Evolutionary conservation across 2,888 invertebrate species (phyloP).

Genomic region (Dryobota labecula): DNA sequence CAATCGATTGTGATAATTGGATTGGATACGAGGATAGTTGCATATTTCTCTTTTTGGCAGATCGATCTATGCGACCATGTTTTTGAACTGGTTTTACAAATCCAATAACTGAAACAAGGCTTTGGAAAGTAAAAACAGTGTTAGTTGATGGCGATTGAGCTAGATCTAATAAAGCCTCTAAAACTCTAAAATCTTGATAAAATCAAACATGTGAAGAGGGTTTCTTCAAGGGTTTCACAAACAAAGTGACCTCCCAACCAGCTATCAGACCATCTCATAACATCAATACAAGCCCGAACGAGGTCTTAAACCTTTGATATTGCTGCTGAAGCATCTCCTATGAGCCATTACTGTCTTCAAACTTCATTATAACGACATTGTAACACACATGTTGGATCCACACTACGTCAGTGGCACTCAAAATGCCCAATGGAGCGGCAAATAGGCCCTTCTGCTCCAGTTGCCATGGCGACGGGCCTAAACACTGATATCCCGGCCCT

Average conservation of each 20-base stretch:
- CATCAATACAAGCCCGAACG: conserved; percentile 33
- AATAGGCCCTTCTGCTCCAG: conserved; percentile 88
- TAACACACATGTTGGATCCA: conserved; percentile 72
- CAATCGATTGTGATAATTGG: conserved; percentile 43
- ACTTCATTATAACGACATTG: conserved; percentile 77
- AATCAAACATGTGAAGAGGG: background rate
- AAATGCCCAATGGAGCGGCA: conserved; percentile 84
- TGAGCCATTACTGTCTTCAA: conserved; percentile 65
- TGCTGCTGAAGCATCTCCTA: conserved; percentile 46
- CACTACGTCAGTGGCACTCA: conserved; percentile 80
- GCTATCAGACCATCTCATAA: conserved; percentile 23
- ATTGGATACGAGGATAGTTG: conserved; percentile 24
- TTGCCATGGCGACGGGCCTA: conserved; percentile 78
- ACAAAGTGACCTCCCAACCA: conserved; percentile 3
- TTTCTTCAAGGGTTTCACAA: conserved; percentile 13
- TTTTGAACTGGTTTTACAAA: background rate
- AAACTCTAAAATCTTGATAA: conserved; percentile 7
- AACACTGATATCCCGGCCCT: conserved; percentile 75
- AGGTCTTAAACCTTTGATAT: conserved; percentile 56
- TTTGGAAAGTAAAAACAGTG: background rate
- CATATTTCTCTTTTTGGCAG: conserved; percentile 13
- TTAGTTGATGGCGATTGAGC: background rate
- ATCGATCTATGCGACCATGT: background rate
- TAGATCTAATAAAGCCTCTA: background rate
- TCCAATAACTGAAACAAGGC: background rate